These are phyloP conservation scores for Xenentodon cancila DNA, from an alignment of 2,797 vertebrate species.

Conservation along the genomic window DNA sequence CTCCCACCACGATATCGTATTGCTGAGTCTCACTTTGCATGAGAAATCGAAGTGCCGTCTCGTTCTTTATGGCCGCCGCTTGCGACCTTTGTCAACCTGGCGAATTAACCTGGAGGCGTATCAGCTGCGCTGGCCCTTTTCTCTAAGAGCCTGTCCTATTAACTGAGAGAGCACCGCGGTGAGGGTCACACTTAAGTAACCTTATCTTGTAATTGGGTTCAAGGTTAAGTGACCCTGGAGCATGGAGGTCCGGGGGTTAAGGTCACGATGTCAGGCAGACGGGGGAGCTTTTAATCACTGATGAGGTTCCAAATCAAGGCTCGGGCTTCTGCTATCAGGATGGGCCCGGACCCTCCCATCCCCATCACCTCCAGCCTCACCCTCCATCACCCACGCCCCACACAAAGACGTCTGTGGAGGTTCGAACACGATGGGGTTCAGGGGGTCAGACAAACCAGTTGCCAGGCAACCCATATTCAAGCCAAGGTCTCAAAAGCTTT, in stretches of 20 bases:
- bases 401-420: slow-evolving; percentile 32
- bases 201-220: slow-evolving; percentile 90
- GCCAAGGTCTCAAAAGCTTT: slow-evolving; percentile 81
- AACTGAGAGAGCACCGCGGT: slow-evolving; percentile 77
- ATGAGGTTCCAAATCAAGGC: slow-evolving; percentile 81
- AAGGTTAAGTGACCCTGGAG: slow-evolving; percentile 86
- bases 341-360: slow-evolving; percentile 41
- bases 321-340: slow-evolving; percentile 69
- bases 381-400: slow-evolving; percentile 38
- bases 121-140: slow-evolving; percentile 81
- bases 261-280: slow-evolving; percentile 80
- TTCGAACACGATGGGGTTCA: slow-evolving; percentile 43
- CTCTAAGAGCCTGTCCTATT: slow-evolving; percentile 78
- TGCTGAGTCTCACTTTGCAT: slow-evolving; percentile 83
- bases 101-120: slow-evolving; percentile 82
- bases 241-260: slow-evolving; percentile 77
- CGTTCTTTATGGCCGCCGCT: slow-evolving; percentile 79
- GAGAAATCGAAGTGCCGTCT: slow-evolving; percentile 80
- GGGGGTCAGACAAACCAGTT: slow-evolving; percentile 62
- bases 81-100: slow-evolving; percentile 81
- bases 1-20: slow-evolving; percentile 62
- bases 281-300: slow-evolving; percentile 83
- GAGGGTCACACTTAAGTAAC: slow-evolving; percentile 84
- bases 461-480: slow-evolving; percentile 78
- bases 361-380: slow-evolving; percentile 46